Base-by-base conservation (phyloP, 1,140 invertebrate genomes). In the Nephila pilipes region DNA sequence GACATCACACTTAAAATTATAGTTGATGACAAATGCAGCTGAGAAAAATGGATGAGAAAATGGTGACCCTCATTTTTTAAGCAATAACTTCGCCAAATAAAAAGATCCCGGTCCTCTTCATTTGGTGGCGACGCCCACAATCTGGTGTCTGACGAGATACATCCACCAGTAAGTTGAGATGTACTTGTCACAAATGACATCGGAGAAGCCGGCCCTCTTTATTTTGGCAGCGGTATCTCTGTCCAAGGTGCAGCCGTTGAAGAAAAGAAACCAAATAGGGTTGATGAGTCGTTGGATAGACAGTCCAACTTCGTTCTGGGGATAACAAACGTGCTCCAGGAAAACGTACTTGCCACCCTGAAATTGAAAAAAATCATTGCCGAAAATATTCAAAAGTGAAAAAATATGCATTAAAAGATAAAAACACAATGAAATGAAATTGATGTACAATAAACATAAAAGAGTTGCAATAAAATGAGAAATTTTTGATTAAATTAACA, bases 311-410 rank as follows among this genome's bases (percentile, higher is more conserved):
- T 88, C 60, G 12, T 55, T 75, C 36, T 46, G n/a, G 6, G 87
- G 87, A 46, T 55, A 88, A 36, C 38, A 38, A 1, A 88, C 87
- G 36, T 88, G 87, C 38, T 88, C 87, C 22, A 88, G 20, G 63
- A 88, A 88, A 3, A 88, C 38, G 38, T 88, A 88, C 14, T 88
- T 88, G 2, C 87, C 87, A 18, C 63, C 38, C 87, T 88, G 36
- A 18, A 65, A 55, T 22, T 29, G 25, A 55, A 88, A 87, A 87
- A 87, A 6, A 60, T 2, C 1, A n/a, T n/a, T n/a, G n/a, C n/a
- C n/a, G n/a, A n/a, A n/a, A n/a, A 46, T 46, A 46, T 10, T 46
- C 1, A 46, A 46, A 46, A 46, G 1, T 46, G 6, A 10, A 46
- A 10, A 10, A 46, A 46, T 10, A 46, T 46, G 46, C 6, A 4